Evolutionary conservation across 2,113 vertebrate species (phyloP).

Genomic region (Grantiella picta): DNA sequence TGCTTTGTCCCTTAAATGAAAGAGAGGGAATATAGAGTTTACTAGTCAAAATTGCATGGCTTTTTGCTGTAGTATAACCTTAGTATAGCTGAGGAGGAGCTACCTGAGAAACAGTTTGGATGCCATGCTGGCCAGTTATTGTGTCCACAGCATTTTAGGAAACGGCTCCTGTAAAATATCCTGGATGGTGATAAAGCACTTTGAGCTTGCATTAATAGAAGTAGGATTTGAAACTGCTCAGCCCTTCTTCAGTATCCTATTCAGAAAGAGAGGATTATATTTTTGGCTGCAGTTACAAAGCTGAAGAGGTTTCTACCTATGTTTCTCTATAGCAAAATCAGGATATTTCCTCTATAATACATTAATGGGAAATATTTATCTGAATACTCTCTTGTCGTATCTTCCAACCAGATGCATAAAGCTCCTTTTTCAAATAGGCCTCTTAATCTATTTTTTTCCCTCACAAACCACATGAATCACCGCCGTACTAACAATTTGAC

Average conservation of each 20-base stretch:
- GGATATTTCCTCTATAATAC: neutral
- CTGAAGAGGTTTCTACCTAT: neutral
- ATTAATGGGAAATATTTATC: neutral
- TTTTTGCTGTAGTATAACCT: neutral
- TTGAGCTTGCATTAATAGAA: neutral
- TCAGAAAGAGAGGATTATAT: constrained; percentile 11
- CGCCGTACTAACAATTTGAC: neutral
- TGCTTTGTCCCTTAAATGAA: neutral
- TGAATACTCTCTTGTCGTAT: neutral
- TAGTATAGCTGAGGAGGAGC: neutral
- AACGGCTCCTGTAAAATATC: neutral
- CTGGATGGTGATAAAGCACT: neutral
- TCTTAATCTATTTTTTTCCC: neutral
- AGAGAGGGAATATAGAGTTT: neutral
- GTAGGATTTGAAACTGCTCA: constrained; percentile 16
- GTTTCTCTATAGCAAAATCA: neutral
- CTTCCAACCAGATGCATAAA: neutral
- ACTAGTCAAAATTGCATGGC: neutral
- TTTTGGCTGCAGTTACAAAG: neutral
- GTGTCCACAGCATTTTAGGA: neutral
- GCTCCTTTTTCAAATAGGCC: neutral
- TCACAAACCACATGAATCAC: neutral
- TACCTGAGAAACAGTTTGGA: neutral
- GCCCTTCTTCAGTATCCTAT: neutral
- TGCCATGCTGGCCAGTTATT: neutral